Base-by-base conservation (phyloP, 2,888 invertebrate species). In the Chesias legatella region DNA sequence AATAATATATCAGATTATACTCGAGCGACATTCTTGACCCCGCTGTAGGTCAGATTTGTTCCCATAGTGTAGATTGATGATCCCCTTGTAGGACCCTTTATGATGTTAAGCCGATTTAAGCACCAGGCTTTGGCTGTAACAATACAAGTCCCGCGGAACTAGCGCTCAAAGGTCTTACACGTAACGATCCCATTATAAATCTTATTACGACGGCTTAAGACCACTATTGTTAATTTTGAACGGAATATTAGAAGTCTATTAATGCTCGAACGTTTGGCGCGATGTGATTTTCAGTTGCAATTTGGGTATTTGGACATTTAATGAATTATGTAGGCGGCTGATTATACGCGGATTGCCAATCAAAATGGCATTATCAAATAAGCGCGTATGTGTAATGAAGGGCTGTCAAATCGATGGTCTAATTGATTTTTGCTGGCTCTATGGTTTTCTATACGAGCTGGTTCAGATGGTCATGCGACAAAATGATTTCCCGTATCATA, bases 51-150 rank as follows among this genome's bases (percentile, higher is more conserved):
- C 49, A 56, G 43, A 49, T 49, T 50, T 49, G 46, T 46, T 42
- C 37, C 37, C 20, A 38, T 50, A 24, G 35, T 42, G 44, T 30
- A 33, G 40, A 49, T 49, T 55, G 51, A 48, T 50, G 51, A 51
- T 35, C 38, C 37, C 33, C 36, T 40, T 33, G 30, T 48, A 41
- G 34, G 43, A 25, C 45, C 43, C 51, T 48, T 53, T 48, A 48
- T 45, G 38, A 38, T 31, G 43, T 32, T 56, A 52, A 56, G 53
- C 52, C 50, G 45, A 45, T 43, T 53, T 56, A 53, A 52, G 49
- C 48, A 30, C 39, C 37, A 40, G 43, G 48, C 43, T 53, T 52
- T 53, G 20, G 22, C 47, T 37, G 36, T 43, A 53, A 56, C 53
- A 53, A 46, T 45, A 43, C 49, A 49, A 41, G 37, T 40, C 45